A percentile compares a stretch with the other conserved stretches of the same genome.
These are phyloP conservation scores for Myodes glareolus DNA, from an alignment of 2,113 vertebrate species.

Conservation along the genomic window DNA sequence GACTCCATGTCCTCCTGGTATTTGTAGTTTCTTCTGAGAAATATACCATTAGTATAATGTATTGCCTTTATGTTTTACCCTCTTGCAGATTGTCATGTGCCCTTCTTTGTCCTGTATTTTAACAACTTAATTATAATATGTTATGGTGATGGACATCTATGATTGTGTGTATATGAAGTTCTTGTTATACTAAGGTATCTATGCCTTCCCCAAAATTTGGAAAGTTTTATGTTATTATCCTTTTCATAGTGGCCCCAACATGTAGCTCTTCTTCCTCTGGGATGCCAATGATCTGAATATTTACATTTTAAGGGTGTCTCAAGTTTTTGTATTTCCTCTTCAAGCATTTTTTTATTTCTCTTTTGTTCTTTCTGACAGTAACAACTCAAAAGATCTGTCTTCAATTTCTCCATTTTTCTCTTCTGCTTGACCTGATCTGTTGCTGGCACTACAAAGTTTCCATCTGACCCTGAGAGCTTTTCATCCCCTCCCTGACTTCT, in stretches of 20 bases:
- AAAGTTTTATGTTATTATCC: not conserved
- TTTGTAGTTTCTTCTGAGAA: not conserved
- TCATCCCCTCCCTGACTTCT: not conserved
- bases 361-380: not conserved
- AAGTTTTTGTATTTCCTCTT: not conserved
- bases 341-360: not conserved
- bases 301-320: not conserved
- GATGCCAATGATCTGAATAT: not conserved
- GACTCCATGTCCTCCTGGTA: not conserved
- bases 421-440: not conserved
- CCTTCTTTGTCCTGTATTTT: not conserved
- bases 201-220: not conserved
- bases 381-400: not conserved
- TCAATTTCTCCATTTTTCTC: not conserved
- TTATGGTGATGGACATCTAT: not conserved
- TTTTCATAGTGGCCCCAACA: not conserved
- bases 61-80: not conserved
- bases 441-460: not conserved
- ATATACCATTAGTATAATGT: not conserved
- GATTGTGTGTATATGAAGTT: not conserved
- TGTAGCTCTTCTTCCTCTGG: not conserved
- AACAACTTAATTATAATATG: not conserved
- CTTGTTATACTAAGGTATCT: not conserved
- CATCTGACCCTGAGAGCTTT: not conserved
- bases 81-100: not conserved